phyloP scores from a whole-genome alignment of 2,797 vertebrate genomes.

The Gymnoscopelus microlampas region DNA sequence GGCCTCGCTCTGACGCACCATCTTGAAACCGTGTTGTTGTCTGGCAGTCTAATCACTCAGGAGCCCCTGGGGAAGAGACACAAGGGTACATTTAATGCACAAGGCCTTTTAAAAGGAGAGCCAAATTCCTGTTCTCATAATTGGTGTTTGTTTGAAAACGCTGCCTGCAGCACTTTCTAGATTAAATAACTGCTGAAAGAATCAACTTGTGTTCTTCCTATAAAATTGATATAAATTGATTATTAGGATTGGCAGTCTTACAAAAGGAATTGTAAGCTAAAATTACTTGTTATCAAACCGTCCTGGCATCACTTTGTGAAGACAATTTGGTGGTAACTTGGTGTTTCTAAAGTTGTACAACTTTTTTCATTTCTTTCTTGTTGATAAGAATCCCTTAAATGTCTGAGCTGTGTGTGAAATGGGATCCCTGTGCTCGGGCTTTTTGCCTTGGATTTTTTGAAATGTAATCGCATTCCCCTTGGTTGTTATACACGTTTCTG shows the following conservation, averaged over 20 bases:
- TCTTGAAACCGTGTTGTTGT: conserved; percentile 87
- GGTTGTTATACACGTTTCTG: conserved; percentile 75
- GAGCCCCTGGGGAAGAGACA: conserved; percentile 81
- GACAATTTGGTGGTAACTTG: conserved; percentile 36
- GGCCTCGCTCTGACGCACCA: conserved; percentile 92
- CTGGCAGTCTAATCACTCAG: conserved; percentile 81
- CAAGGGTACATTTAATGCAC: conserved; percentile 80
- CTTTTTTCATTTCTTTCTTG: conserved; percentile 26
- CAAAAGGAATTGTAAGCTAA: conserved; percentile 34
- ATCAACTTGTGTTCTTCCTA: conserved; percentile 50
- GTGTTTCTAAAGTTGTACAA: conserved; percentile 22
- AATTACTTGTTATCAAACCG: conserved; percentile 20
- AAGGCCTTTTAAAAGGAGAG: conserved; percentile 67
- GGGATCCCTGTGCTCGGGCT: conserved; percentile 51
- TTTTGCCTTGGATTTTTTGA: conserved; percentile 56
- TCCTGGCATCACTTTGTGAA: neutral
- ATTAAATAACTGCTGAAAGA: conserved; percentile 67
- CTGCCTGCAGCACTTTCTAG: conserved; percentile 66
- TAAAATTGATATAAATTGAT: conserved; percentile 62
- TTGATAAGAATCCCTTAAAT: conserved; percentile 60
- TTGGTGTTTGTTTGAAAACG: conserved; percentile 66
- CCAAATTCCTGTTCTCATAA: conserved; percentile 71
- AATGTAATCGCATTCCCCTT: conserved; percentile 68
- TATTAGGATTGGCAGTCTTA: conserved; percentile 48
- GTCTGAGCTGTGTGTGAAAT: conserved; percentile 60